phyloP scores from a whole-genome alignment of 1,140 invertebrate genomes.

The Zophobas atratus region DNA sequence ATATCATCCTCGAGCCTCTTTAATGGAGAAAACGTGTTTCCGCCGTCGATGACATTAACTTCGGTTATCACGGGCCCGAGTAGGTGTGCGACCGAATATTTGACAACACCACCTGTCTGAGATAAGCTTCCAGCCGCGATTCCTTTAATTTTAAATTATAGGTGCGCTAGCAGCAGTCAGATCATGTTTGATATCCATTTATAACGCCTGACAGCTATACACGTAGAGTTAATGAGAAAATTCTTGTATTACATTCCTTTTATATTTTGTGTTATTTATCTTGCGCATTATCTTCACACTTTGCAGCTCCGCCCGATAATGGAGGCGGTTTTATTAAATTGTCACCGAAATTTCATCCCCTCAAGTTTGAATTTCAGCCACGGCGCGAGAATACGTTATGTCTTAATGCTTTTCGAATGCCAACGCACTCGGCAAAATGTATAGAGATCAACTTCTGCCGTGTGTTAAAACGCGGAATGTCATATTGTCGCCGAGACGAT shows the following conservation, averaged over 20 bases:
- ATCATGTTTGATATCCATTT: constrained; percentile 48
- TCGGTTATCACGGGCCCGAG: constrained; percentile 34
- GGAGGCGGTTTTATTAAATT: neutral
- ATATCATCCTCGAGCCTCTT: constrained; percentile 36
- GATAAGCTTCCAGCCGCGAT: constrained; percentile 46
- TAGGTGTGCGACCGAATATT: constrained; percentile 46
- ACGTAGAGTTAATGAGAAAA: constrained; percentile 45
- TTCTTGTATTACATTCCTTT: constrained; percentile 45
- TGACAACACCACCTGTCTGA: constrained; percentile 43
- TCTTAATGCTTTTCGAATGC: no score
- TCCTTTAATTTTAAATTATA: constrained; percentile 47
- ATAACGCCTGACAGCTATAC: constrained; percentile 38
- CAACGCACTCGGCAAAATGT: no score
- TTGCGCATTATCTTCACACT: constrained; percentile 15
- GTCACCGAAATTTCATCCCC: neutral
- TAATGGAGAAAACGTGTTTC: constrained; percentile 50
- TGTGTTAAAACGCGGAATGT: no score
- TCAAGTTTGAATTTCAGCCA: no score
- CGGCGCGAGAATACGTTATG: no score
- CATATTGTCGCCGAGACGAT: no score
- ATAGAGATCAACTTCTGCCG: no score
- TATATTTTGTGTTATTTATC: constrained; percentile 18
- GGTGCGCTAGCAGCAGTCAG: constrained; percentile 47
- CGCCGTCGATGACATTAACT: constrained; percentile 46
- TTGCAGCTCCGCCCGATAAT: neutral